Conservation (phyloP, 2,113 vertebrate species). For the Turdus rufiventris region DNA sequence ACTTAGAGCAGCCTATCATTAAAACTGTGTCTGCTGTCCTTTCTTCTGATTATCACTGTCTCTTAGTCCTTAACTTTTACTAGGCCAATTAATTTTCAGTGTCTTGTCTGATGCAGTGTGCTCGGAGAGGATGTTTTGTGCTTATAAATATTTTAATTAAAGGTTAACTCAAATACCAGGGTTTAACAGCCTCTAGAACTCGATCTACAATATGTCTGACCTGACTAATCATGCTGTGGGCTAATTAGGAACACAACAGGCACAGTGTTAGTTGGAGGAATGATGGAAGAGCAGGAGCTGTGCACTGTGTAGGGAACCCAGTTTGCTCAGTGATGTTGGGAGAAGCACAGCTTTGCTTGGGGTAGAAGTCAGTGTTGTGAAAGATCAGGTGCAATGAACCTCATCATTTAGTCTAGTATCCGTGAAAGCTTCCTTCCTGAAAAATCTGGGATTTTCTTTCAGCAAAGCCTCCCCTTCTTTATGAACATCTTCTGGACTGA, state of each 20-base stretch:
- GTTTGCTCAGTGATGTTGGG: fast-evolving
- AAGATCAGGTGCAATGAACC: not conserved
- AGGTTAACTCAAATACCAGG: not conserved
- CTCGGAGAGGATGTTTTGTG: not conserved
- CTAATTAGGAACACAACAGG: not conserved
- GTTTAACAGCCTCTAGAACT: not conserved
- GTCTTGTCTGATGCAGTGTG: not conserved
- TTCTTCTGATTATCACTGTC: not conserved
- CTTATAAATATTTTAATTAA: slow-evolving; percentile 1
- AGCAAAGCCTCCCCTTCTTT: not conserved
- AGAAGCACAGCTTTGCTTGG: not conserved
- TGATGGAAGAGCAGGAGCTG: not conserved
- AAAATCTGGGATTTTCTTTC: not conserved
- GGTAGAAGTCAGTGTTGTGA: not conserved
- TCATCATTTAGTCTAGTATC: not conserved
- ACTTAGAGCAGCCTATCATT: not conserved
- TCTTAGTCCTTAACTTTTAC: not conserved
- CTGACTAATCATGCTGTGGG: not conserved
- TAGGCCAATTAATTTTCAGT: not conserved
- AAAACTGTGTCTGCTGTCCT: not conserved
- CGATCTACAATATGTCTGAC: not conserved
- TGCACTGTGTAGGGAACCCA: fast-evolving
- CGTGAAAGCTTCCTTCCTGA: not conserved
- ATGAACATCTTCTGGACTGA: not conserved
- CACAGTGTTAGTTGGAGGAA: fast-evolving